Evolutionary conservation across 2,797 vertebrate species (phyloP).

Genomic region (Agapornis canus): DNA sequence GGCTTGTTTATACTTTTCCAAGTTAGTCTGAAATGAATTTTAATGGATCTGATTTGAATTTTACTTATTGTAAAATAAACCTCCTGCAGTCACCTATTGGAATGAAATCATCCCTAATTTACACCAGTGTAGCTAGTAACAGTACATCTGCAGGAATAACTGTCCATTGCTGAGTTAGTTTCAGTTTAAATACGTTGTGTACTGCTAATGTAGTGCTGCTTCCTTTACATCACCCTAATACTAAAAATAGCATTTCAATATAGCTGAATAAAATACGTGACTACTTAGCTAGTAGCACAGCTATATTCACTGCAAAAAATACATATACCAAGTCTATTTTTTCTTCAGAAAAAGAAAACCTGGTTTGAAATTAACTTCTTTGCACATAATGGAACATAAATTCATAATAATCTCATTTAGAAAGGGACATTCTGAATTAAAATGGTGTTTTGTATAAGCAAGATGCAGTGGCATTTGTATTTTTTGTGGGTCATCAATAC

Average conservation of each 20-base stretch:
- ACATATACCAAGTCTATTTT: not conserved
- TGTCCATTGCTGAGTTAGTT: not conserved
- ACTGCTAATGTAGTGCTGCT: not conserved
- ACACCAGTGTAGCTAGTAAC: not conserved
- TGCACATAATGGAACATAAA: not conserved
- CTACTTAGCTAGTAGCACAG: not conserved
- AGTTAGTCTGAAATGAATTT: not conserved
- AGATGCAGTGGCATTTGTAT: not conserved
- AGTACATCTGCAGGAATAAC: not conserved
- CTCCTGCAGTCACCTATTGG: not conserved
- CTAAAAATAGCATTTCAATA: slow-evolving; percentile 1
- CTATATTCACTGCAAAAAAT: not conserved
- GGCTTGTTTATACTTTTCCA: not conserved
- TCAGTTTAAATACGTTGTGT: not conserved
- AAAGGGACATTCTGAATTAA: not conserved
- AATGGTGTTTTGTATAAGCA: not conserved
- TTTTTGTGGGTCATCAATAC: not conserved
- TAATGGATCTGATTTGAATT: not conserved
- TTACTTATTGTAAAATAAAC: not conserved
- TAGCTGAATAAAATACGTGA: not conserved
- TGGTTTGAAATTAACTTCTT: not conserved
- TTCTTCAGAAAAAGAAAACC: not conserved
- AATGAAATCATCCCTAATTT: not conserved
- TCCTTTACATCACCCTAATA: not conserved
- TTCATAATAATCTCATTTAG: not conserved